Percentiles rank a stretch among this genome's conserved stretches.
Evolutionary conservation across 2,797 vertebrate species (phyloP).

Genomic region (Denticeps clupeoides): DNA sequence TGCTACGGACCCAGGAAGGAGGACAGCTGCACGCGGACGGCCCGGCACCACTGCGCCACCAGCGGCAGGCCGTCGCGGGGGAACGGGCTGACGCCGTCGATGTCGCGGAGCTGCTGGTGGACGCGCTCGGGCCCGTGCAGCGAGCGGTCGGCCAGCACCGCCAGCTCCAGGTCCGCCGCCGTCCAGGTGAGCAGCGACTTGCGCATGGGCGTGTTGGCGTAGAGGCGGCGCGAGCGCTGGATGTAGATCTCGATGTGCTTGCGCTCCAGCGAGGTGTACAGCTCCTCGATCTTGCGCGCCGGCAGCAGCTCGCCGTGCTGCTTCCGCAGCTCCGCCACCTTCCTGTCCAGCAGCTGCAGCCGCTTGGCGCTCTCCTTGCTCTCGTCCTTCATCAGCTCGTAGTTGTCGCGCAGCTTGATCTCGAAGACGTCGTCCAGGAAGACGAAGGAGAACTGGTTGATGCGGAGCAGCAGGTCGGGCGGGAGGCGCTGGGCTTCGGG

Average conservation of each 20-base stretch:
- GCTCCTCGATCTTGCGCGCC: conserved; percentile 92
- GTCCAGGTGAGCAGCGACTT: conserved; percentile 92
- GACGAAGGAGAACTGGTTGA: conserved; percentile 85
- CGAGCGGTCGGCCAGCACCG: conserved; percentile 72
- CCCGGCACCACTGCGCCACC: conserved; percentile 88
- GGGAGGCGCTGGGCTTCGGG: conserved; percentile 48
- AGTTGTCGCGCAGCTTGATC: conserved; percentile 94
- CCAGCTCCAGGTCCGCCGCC: conserved; percentile 73
- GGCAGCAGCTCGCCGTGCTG: conserved; percentile 92
- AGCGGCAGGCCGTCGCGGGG: conserved; percentile 79
- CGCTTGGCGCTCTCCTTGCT: conserved; percentile 93
- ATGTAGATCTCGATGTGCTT: conserved; percentile 99
- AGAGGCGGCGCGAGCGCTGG: conserved; percentile 88
- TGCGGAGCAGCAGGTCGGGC: conserved; percentile 75
- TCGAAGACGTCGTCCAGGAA: conserved; percentile 92
- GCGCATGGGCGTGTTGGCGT: conserved; percentile 91
- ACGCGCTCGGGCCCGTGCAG: conserved; percentile 77
- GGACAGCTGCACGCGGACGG: conserved; percentile 73
- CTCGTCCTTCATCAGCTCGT: conserved; percentile 97
- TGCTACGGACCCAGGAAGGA: conserved; percentile 88
- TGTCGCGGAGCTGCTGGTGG: conserved; percentile 74
- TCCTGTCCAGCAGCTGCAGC: conserved; percentile 82
- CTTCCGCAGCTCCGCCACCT: conserved; percentile 86
- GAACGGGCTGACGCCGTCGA: conserved; percentile 81
- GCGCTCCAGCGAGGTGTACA: conserved; percentile 90